phyloP scores from a whole-genome alignment of 2,888 invertebrate genomes.

The Zootermopsis nevadensis region DNA sequence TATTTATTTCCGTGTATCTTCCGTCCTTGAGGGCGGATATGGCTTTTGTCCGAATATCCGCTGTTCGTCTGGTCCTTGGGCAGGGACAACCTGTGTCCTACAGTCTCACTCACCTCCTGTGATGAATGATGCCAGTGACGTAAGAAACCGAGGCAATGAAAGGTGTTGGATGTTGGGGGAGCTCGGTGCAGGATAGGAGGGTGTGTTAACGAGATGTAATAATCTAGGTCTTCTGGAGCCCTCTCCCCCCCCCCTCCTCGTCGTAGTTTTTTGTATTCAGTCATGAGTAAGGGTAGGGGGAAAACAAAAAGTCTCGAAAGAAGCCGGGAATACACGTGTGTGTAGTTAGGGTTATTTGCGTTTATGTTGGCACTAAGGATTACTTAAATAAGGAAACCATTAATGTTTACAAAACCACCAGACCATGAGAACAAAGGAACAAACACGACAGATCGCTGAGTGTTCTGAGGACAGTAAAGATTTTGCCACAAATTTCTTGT shows the following conservation, averaged over 20 bases:
- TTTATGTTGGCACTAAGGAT: slow-evolving; percentile 18
- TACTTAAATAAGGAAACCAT: slow-evolving; percentile 21
- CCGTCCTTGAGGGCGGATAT: too few relatives aligned
- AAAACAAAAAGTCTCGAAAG: slow-evolving; percentile 7
- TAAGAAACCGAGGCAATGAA: slow-evolving; percentile 12
- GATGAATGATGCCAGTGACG: slow-evolving; percentile 25
- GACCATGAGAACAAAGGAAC: not conserved
- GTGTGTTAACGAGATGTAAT: slow-evolving; percentile 38
- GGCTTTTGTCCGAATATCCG: too few relatives aligned
- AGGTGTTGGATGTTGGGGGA: slow-evolving; percentile 27
- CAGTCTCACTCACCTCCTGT: not conserved
- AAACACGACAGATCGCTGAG: too few relatives aligned
- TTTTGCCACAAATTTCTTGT: too few relatives aligned
- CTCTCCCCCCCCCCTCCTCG: not conserved
- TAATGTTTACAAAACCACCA: not conserved
- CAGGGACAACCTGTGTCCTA: not conserved
- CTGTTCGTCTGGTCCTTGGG: too few relatives aligned
- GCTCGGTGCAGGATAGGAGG: not conserved
- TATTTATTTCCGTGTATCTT: too few relatives aligned
- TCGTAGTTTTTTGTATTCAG: slow-evolving; percentile 5
- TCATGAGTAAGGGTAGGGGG: not conserved
- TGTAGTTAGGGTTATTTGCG: not conserved
- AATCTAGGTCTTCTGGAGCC: slow-evolving; percentile 16
- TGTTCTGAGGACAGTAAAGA: too few relatives aligned
- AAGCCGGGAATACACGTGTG: not conserved